A percentile compares a stretch with the other conserved stretches of the same genome.
phyloP scores from a whole-genome alignment of 2,888 invertebrate species.

The Aquatica leii region DNA sequence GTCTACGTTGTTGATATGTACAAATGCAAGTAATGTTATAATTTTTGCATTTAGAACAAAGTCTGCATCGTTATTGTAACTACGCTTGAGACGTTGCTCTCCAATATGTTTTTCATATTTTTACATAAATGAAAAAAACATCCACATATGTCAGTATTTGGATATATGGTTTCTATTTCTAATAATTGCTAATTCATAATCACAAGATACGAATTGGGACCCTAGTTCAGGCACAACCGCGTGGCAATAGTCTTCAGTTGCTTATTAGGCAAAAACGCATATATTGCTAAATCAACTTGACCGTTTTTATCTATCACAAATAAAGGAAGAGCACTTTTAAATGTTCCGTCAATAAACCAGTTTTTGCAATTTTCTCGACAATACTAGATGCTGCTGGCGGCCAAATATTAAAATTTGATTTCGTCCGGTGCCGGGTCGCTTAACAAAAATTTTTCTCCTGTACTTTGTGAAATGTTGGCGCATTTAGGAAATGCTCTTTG shows the following conservation, averaged over 20 bases:
- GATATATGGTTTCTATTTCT: not conserved
- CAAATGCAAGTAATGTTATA: not conserved
- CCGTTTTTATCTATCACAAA: not conserved
- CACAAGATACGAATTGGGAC: not conserved
- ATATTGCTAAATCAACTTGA: not conserved
- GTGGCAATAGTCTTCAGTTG: not conserved
- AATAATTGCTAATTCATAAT: slow-evolving; percentile 8
- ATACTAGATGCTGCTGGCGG: slow-evolving; percentile 2
- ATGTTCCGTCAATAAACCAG: slow-evolving; percentile 2
- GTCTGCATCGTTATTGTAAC: slow-evolving; percentile 1
- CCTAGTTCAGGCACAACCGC: not conserved
- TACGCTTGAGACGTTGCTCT: not conserved
- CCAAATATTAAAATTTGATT: slow-evolving; percentile 4
- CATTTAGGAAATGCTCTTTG: not conserved
- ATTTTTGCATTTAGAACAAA: slow-evolving; percentile 1
- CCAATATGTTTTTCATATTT: slow-evolving; percentile 7
- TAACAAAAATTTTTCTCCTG: not conserved
- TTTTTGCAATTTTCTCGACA: slow-evolving; percentile 1
- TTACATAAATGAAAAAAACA: slow-evolving; percentile 5
- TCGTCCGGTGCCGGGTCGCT: not conserved
- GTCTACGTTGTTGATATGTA: not conserved
- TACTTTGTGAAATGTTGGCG: not conserved
- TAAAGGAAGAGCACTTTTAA: not conserved
- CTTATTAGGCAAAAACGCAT: not conserved
- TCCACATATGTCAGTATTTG: not conserved